Evolutionary conservation across 2,113 vertebrate genomes (phyloP).

Genomic region (Trichechus manatus): DNA sequence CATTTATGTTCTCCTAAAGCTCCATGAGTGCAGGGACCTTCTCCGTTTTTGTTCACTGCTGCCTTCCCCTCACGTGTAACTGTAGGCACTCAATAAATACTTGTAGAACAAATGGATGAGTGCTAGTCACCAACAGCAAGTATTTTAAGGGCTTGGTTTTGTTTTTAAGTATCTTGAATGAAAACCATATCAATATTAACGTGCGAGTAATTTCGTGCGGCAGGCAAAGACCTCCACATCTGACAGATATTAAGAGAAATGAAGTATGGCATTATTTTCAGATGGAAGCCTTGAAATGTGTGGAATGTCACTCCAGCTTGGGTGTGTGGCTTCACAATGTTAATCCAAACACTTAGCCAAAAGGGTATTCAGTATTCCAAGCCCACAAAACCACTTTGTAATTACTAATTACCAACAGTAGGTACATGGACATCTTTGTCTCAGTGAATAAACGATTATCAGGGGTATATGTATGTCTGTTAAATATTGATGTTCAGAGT

Average conservation of each 20-base stretch:
- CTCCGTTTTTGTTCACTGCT: not conserved
- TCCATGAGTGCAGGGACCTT: not conserved
- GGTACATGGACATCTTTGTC: not conserved
- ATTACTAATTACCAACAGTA: not conserved
- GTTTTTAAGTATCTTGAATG: constrained; percentile 25
- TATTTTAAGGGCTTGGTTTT: constrained; percentile 34
- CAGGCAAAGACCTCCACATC: not conserved
- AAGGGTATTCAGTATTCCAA: not conserved
- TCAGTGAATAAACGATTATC: not conserved
- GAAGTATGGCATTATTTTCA: constrained; percentile 41
- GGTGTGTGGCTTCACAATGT: not conserved
- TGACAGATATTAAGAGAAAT: constrained; percentile 54
- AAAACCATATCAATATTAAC: not conserved
- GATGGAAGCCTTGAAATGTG: not conserved
- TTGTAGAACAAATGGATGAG: not conserved
- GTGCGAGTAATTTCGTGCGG: not conserved
- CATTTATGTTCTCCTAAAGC: not conserved
- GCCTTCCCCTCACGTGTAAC: not conserved
- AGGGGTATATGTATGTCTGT: not conserved
- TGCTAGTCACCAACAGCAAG: not conserved
- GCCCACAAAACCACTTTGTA: not conserved
- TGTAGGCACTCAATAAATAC: not conserved
- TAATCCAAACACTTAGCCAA: constrained; percentile 37
- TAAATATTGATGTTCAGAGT: not conserved
- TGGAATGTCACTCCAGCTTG: not conserved